phyloP scores from a whole-genome alignment of 2,797 vertebrate genomes.

The Peromyscus attwateri region DNA sequence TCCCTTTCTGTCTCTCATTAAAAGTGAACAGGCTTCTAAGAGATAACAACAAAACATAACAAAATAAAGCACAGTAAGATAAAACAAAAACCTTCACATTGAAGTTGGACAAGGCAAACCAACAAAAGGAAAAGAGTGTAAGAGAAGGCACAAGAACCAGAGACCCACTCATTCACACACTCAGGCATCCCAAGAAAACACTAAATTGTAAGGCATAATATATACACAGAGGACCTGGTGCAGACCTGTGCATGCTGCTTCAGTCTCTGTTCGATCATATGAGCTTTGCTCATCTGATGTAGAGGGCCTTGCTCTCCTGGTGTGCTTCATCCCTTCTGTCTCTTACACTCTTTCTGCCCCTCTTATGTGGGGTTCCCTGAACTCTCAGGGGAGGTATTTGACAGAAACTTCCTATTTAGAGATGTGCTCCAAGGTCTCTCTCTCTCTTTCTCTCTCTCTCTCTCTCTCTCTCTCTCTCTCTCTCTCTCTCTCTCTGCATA shows the following conservation, averaged over 20 bases:
- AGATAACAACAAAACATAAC: neutral
- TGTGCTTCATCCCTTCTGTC: neutral
- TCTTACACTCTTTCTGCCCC: neutral
- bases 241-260: neutral
- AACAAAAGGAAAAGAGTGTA: neutral
- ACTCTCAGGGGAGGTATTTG: neutral
- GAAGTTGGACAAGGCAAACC: neutral
- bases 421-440: neutral
- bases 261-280: neutral
- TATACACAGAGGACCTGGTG: neutral
- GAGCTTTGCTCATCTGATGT: neutral
- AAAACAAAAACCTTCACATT: neutral
- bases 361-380: neutral
- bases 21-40: neutral
- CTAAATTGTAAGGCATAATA: neutral
- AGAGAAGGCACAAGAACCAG: neutral
- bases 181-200: neutral
- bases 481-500: neutral
- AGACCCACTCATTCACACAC: neutral
- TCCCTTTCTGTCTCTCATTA: neutral
- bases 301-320: neutral
- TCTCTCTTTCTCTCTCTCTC: too few species aligned
- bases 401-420: neutral
- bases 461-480: too few species aligned
- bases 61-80: neutral